Evolutionary conservation across 1,140 invertebrate genomes (phyloP), one percentile per base, ranked within the genome.

Genomic region (Drosophila tsacasi): DNA sequence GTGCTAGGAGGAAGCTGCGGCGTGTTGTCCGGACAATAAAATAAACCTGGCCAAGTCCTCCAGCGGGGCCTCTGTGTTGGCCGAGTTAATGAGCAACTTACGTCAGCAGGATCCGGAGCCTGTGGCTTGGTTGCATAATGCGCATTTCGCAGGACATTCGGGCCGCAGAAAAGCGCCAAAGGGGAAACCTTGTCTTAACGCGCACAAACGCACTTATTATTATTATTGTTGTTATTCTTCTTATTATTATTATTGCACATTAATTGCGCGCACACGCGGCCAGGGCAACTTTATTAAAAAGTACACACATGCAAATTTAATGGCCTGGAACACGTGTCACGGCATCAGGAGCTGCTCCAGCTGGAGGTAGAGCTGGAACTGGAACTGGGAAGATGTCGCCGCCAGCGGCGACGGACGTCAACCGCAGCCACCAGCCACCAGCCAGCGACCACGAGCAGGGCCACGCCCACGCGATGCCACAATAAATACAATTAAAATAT

Each of bases 401-500:
- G 67, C 71, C 71, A 52, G 10, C 46, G 68, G 71, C 71, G 54
- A 50, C 67, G 54, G 55, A 39, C 55, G 54, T 73, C 71, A 73
- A 44, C 71, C 67, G 35, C 71, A 73, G 59, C 50, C 37, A 42
- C 60, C 71, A 73, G 59, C 50, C 37, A 42, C 60, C 74, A 42
- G n/a, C 27, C 49, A n/a, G 7, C 49, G 39, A 25, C 59, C 30
- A 19, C 57, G 35, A 27, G 44, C 49, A 19, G 46, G 13, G 44
- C 52, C 49, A 64, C 63, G 52, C 62, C 59, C 79, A 54, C 59
- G 37, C 54, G 52, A 68, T 76, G 55, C 67, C 68, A 89, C 74
- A 84, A 81, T 81, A 90, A 90, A 89, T 86, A 81, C 76, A 90
- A 90, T 81, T 89, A 84, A 87, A 84, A 89, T 81, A 90, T 89